Evolutionary conservation across 2,113 vertebrate genomes (phyloP).

Genomic region (Pionites leucogaster): DNA sequence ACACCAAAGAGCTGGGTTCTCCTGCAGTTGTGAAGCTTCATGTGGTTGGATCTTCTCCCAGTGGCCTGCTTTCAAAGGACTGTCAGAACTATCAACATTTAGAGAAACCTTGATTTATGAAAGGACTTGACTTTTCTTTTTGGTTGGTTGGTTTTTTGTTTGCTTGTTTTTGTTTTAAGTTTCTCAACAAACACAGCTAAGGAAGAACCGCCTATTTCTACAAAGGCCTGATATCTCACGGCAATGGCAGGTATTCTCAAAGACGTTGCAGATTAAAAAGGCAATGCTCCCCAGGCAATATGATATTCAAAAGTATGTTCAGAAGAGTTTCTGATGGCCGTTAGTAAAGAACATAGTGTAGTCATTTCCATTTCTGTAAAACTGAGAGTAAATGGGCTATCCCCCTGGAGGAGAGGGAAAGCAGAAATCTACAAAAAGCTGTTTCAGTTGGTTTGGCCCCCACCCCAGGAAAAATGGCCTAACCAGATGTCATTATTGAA

Average conservation of each 20-base stretch:
- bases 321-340: not conserved
- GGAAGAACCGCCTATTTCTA: not conserved
- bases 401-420: not conserved
- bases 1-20: not conserved
- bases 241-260: not conserved
- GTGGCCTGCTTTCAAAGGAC: not conserved
- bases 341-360: not conserved
- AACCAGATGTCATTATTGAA: not conserved
- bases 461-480: not conserved
- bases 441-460: not conserved
- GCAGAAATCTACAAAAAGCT: not conserved
- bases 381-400: not conserved
- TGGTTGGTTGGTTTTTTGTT: not conserved
- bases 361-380: not conserved
- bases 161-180: not conserved
- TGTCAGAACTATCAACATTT: not conserved
- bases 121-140: not conserved
- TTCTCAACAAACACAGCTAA: not conserved
- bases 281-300: not conserved
- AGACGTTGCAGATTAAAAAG: not conserved
- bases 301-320: not conserved
- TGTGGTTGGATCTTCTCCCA: not conserved
- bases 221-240: not conserved
- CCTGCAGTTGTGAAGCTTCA: rapidly evolving
- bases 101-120: not conserved